Conservation (phyloP, 1,140 invertebrate genomes). For the Philotrypesis tridentata region DNA sequence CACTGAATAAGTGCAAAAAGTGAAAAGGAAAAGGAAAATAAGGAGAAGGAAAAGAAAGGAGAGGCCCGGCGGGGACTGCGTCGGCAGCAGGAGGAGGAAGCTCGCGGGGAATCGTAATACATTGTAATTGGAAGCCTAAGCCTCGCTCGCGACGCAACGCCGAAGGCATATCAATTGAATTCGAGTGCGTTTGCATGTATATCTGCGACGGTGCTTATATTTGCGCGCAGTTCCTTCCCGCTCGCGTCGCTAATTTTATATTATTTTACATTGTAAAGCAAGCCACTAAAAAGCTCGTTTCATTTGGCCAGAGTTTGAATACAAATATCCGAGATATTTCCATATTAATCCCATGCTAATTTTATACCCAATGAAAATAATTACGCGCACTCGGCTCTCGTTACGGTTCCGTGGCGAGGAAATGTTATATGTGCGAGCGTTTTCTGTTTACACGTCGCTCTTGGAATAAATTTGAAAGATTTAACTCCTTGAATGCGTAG, state of each 20-base stretch:
- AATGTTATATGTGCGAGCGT: background rate
- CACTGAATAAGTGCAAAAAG: slow-evolving; percentile 13
- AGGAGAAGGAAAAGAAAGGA: too few relatives aligned
- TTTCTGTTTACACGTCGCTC: slow-evolving; percentile 6
- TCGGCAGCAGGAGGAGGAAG: too few relatives aligned
- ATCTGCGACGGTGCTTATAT: background rate
- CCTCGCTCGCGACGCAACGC: slow-evolving; percentile 1
- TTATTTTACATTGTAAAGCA: background rate
- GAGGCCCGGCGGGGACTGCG: too few relatives aligned
- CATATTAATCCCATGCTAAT: slow-evolving; percentile 15
- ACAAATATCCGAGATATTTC: slow-evolving; percentile 19
- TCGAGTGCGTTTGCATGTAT: background rate
- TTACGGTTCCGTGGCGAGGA: background rate
- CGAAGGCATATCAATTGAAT: slow-evolving; percentile 35
- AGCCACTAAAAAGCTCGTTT: background rate
- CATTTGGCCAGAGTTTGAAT: slow-evolving; percentile 15
- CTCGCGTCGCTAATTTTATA: background rate
- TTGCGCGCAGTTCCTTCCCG: too few relatives aligned
- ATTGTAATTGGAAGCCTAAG: slow-evolving; percentile 34
- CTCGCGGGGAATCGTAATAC: slow-evolving; percentile 30
- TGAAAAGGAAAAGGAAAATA: background rate
- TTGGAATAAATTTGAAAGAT: slow-evolving; percentile 8
- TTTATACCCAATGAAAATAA: background rate
- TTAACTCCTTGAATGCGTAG: too few relatives aligned
- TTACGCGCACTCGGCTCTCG: background rate